These are phyloP conservation scores for Gephyroberyx darwinii DNA, from an alignment of 2,797 vertebrate genomes.

Conservation along the genomic window DNA sequence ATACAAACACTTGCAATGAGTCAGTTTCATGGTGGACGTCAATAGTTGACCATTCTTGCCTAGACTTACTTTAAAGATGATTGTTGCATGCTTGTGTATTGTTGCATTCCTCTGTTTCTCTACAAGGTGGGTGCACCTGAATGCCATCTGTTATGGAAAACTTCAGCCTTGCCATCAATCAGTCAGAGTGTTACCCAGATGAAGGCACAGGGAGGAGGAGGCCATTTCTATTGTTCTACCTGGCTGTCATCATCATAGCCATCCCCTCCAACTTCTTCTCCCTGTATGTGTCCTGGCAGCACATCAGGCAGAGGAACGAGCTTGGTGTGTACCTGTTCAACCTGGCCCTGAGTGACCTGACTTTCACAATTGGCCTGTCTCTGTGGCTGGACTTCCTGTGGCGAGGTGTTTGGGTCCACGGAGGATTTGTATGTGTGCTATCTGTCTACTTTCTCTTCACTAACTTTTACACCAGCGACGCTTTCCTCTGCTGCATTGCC, in stretches of 20 bases:
- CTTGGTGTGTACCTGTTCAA: slow-evolving; percentile 89
- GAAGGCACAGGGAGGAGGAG: slow-evolving; percentile 66
- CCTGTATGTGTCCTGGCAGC: slow-evolving; percentile 85
- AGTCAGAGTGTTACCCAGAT: slow-evolving; percentile 61
- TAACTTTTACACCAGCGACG: slow-evolving; percentile 89
- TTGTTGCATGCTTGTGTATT: neutral
- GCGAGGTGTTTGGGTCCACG: slow-evolving; percentile 81
- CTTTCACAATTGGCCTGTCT: slow-evolving; percentile 82
- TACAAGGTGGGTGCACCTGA: slow-evolving; percentile 38
- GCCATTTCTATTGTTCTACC: slow-evolving; percentile 81
- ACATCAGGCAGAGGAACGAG: slow-evolving; percentile 87
- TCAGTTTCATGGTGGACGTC: neutral
- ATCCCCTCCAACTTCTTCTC: slow-evolving; percentile 85
- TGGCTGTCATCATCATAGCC: slow-evolving; percentile 79
- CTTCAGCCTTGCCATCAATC: slow-evolving; percentile 34
- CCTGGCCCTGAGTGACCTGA: slow-evolving; percentile 87
- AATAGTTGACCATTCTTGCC: neutral
- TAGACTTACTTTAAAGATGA: neutral
- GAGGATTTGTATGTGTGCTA: slow-evolving; percentile 72
- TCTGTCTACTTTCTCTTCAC: slow-evolving; percentile 82
- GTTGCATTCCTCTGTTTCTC: slow-evolving; percentile 21
- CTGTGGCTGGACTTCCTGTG: slow-evolving; percentile 86
- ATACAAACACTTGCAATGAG: neutral
- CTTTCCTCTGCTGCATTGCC: slow-evolving; percentile 89
- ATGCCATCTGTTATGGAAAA: slow-evolving; percentile 59